Conservation (phyloP, 2,888 invertebrate genomes). For the Nemurella pictetii region DNA sequence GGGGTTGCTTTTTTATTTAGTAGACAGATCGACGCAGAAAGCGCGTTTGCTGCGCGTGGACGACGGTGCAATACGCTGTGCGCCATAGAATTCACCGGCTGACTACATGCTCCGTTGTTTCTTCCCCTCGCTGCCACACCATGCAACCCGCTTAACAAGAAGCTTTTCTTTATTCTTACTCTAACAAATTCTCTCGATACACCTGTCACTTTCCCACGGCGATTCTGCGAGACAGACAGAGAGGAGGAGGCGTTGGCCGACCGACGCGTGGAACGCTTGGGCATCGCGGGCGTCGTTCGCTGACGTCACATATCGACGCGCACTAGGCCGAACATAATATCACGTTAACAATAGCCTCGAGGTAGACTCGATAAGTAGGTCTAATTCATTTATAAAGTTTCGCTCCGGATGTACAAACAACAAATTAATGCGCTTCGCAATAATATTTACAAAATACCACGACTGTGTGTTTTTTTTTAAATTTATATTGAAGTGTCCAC, state of each 20-base stretch:
- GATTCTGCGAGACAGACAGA: slow-evolving; percentile 8
- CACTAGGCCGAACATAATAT: not conserved
- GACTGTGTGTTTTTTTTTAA: no score
- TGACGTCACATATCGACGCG: not conserved
- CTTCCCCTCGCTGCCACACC: slow-evolving; percentile 4
- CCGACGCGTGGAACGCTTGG: not conserved
- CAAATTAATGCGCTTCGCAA: not conserved
- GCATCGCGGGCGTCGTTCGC: not conserved
- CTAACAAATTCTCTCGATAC: slow-evolving; percentile 16
- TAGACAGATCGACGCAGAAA: not conserved
- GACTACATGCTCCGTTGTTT: not conserved
- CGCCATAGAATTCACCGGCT: not conserved
- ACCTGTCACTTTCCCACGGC: slow-evolving; percentile 30
- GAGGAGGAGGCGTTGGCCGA: not conserved
- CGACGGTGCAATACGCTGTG: slow-evolving; percentile 27
- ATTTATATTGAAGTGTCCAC: no score
- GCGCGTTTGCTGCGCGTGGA: slow-evolving; percentile 7
- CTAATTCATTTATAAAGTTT: not conserved
- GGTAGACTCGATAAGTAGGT: not conserved
- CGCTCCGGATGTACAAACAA: not conserved
- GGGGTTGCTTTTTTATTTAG: slow-evolving; percentile 14
- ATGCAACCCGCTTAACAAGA: slow-evolving; percentile 26
- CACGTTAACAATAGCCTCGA: not conserved
- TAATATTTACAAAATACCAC: no score
- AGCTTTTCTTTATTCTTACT: slow-evolving; percentile 27